Percentiles rank a stretch among this genome's conserved stretches.
Conservation (phyloP, 2,888 invertebrate species). For the Lithophane semibrunnea region DNA sequence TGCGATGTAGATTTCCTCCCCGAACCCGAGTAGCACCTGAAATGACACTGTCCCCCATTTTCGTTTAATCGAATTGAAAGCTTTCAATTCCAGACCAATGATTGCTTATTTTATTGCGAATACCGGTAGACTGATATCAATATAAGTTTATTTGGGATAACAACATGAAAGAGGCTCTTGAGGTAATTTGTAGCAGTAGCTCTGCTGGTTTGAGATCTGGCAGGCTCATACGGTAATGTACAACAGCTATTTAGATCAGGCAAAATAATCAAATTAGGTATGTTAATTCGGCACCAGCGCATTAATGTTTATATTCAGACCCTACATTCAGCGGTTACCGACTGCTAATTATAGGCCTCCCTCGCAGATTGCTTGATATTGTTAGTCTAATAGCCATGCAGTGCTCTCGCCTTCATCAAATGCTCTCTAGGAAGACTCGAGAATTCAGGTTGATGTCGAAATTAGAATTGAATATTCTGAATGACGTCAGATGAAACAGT, state of each 20-base stretch:
- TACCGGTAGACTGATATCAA: not conserved
- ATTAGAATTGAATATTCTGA: slow-evolving; percentile 6
- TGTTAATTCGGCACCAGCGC: slow-evolving; percentile 34
- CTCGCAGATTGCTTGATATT: slow-evolving; percentile 31
- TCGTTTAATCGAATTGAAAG: slow-evolving; percentile 51
- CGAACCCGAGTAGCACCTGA: slow-evolving; percentile 65
- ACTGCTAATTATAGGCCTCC: slow-evolving; percentile 39
- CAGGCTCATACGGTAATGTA: slow-evolving; percentile 8
- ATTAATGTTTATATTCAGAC: slow-evolving; percentile 39
- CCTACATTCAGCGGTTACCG: slow-evolving; percentile 26
- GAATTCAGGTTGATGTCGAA: not conserved
- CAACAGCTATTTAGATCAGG: slow-evolving; percentile 33
- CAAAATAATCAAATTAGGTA: slow-evolving; percentile 31
- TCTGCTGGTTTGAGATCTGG: not conserved
- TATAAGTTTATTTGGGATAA: slow-evolving; percentile 5
- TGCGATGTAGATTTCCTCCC: slow-evolving; percentile 67
- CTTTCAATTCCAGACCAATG: slow-evolving; percentile 29
- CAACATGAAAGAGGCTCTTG: not conserved
- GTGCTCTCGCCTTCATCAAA: slow-evolving; percentile 21
- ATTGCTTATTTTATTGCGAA: slow-evolving; percentile 54
- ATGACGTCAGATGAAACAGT: slow-evolving; percentile 13
- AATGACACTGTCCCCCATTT: slow-evolving; percentile 60
- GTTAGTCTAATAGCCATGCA: slow-evolving; percentile 8
- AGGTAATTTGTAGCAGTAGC: not conserved
- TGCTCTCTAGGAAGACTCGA: not conserved